Evolutionary conservation across 1,140 invertebrate species (phyloP), one percentile per base, ranked within the genome.

Genomic region (Cephus cinctus): DNA sequence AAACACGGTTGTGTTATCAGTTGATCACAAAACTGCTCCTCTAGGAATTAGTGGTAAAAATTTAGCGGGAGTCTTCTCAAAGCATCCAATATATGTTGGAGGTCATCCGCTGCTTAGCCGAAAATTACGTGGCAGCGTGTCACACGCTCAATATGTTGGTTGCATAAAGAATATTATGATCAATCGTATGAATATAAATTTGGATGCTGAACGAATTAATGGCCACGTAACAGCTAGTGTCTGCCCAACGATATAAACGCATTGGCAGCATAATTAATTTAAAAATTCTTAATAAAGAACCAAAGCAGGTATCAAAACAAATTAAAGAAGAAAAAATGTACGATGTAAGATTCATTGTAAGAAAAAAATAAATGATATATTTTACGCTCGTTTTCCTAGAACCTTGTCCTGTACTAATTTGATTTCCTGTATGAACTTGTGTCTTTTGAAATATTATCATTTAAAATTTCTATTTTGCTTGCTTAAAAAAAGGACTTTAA

Each of bases 1-100:
- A 68, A 92, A 92, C 66, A 82, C 92, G 0, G 84, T 94, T 1
- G 83, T 85, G 1, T 66, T 97, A 6, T 83, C 84, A 0, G 89
- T 96, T 1, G 90, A 96, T 69, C 86, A 87, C 27, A 78, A 84
- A 46, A 80, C 83, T 60, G 76, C 83, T 2, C 68, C 84, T 43
- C 75, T 86, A 5, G 81, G 83, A 4, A 80, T 88, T n/a, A 88
- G 90, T 11, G 67, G 70, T 23, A 79, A 79, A 34, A 83, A 80
- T 34, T 78, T 81, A 1, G 78, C 80, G 1, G 81, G 83, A 1
- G 89, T 91, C 0, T 84, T 91, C 50, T 94, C 94, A 0, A 87
- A 84, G 20, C 85, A 92, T 57, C 87, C 92, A 0, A 72, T 98
- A 1, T 98, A 88, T 69, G 79, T 98, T 56, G 96, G 96, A 23